phyloP scores from a whole-genome alignment of 2,113 vertebrate species.

The Caloenas nicobarica region DNA sequence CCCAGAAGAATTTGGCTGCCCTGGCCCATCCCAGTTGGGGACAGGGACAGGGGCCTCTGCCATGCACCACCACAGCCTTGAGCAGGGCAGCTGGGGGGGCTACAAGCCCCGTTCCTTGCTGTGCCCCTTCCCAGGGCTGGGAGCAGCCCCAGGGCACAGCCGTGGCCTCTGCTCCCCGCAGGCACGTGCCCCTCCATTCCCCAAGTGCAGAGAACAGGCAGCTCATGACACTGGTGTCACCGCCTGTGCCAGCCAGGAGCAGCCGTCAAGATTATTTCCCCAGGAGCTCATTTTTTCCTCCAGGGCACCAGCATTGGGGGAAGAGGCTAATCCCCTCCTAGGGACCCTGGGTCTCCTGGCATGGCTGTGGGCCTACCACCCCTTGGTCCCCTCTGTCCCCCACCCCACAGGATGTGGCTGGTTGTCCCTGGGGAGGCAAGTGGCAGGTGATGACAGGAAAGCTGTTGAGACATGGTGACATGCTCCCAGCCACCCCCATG shows the following conservation, averaged over 20 bases:
- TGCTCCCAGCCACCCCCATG: background rate
- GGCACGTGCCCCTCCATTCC: fast-evolving
- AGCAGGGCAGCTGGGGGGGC: background rate
- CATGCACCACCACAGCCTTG: background rate
- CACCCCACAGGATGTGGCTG: background rate
- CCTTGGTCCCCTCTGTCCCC: background rate
- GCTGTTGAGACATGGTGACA: background rate
- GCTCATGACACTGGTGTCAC: background rate
- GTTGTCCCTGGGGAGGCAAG: fast-evolving
- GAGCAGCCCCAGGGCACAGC: background rate
- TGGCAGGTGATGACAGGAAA: background rate
- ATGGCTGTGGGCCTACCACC: background rate
- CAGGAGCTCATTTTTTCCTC: background rate
- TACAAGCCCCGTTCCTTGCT: background rate
- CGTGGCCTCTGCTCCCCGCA: background rate
- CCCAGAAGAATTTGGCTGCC: background rate
- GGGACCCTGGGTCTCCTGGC: background rate
- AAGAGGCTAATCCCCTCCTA: background rate
- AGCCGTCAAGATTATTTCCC: background rate
- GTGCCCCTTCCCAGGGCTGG: fast-evolving
- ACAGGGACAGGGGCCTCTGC: background rate
- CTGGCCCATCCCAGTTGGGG: background rate
- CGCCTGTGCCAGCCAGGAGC: background rate
- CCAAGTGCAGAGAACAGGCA: background rate
- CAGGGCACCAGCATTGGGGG: background rate